phyloP scores from a whole-genome alignment of 2,888 invertebrate genomes.

The Tridacna crocea region DNA sequence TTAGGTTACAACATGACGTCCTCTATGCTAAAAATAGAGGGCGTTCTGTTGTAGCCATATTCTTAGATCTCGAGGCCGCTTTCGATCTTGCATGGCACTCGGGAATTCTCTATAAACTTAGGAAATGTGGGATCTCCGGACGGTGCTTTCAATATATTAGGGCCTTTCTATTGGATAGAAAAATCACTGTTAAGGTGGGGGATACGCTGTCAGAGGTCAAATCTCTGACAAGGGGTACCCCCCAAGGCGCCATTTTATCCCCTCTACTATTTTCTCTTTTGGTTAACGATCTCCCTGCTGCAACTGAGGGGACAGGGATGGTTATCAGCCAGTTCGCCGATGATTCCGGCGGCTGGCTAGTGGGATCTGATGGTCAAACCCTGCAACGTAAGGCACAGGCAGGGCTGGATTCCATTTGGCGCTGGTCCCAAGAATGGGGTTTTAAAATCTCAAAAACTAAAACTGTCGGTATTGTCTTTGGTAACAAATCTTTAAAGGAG shows the following conservation, averaged over 20 bases:
- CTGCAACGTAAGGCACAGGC: slow-evolving; percentile 27
- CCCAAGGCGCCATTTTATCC: slow-evolving; percentile 28
- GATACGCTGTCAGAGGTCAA: too few species aligned
- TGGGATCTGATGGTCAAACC: slow-evolving; percentile 20
- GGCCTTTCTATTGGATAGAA: too few species aligned
- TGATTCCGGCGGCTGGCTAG: slow-evolving; percentile 40
- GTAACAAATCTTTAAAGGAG: not conserved
- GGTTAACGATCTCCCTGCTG: slow-evolving; percentile 34
- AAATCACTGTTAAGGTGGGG: too few species aligned
- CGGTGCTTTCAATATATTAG: too few species aligned
- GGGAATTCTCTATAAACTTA: too few species aligned
- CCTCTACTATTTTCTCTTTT: slow-evolving; percentile 32
- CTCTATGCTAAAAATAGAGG: too few species aligned
- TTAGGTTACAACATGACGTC: too few species aligned
- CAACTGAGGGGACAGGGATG: slow-evolving; percentile 19
- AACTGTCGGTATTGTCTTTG: slow-evolving; percentile 26
- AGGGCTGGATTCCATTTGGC: slow-evolving; percentile 29
- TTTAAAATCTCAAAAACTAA: slow-evolving; percentile 34
- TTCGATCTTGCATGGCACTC: too few species aligned
- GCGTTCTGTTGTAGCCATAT: too few species aligned
- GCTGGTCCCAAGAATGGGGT: slow-evolving; percentile 35
- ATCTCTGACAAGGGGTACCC: too few species aligned
- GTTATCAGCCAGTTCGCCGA: slow-evolving; percentile 34
- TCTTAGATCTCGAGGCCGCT: too few species aligned
- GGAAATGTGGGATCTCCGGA: too few species aligned